Conservation (phyloP, 2,888 invertebrate species). For the Synanthedon andrenaeformis region DNA sequence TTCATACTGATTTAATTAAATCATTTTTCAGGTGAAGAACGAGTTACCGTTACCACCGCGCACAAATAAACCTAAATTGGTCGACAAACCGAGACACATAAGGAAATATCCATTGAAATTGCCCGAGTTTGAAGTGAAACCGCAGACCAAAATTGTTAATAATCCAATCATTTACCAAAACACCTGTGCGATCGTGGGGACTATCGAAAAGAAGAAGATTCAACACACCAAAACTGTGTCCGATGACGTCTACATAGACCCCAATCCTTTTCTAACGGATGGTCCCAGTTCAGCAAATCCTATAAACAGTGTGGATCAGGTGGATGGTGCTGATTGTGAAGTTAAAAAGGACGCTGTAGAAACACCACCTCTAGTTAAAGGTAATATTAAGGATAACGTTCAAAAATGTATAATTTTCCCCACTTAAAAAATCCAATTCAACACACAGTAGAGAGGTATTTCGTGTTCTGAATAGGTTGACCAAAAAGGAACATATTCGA, state of each 20-base stretch:
- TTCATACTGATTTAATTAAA: neutral
- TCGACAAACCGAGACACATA: constrained; percentile 50
- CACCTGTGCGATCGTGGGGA: constrained; percentile 15
- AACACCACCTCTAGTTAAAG: constrained; percentile 32
- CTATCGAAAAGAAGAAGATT: constrained; percentile 7
- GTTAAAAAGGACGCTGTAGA: constrained; percentile 23
- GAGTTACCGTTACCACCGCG: constrained; percentile 47
- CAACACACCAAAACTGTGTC: constrained; percentile 21
- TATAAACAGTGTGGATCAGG: constrained; percentile 20
- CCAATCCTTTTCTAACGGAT: constrained; percentile 32
- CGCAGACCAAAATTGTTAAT: constrained; percentile 1
- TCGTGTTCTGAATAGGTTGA: no score
- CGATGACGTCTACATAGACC: constrained; percentile 21
- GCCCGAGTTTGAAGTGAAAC: constrained; percentile 1
- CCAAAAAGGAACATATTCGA: no score
- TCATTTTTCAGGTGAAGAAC: constrained; percentile 24
- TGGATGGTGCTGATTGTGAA: constrained; percentile 3
- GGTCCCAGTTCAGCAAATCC: constrained; percentile 26
- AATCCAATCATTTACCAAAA: constrained; percentile 43
- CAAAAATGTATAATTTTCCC: no score
- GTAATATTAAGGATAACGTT: constrained; percentile 11
- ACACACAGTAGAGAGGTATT: no score
- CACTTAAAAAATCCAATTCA: no score
- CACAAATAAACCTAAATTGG: constrained; percentile 37
- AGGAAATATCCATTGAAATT: constrained; percentile 45